Evolutionary conservation across 2,888 invertebrate species (phyloP), one percentile per base, ranked within the genome.

Genomic region (Phymatocera aterrima): DNA sequence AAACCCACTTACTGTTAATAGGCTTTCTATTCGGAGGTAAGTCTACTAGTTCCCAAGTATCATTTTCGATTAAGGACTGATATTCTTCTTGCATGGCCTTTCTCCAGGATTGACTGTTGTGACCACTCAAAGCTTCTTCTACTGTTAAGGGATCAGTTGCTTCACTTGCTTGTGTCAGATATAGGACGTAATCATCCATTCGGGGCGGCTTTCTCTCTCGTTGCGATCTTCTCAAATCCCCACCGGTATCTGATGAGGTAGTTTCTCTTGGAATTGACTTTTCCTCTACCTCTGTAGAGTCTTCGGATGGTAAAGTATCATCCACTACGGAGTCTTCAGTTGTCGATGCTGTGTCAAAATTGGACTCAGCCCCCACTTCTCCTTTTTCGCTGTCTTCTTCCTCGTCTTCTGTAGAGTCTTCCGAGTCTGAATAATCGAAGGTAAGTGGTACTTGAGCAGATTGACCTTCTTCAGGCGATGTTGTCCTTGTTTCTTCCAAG

Each of bases 141-240:
- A 18, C 64, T 18, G 64, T 34, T 18, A 37, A 64, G 18, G 64
- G 40, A 64, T 64, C 64, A 34, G n/a, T 5, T 64, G 64, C 34
- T 64, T 64, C n/a, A 64, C 18, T 37, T 18, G 64, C 37, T 64
- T 64, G 64, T 37, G 64, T 37, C 18, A 64, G 37, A n/a, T 64
- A 64, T 64, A 64, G 37, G 34, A 64, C 37, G 3, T 64, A 64
- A 8, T 64, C 64, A 34, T 64, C 64, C 34, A 64, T 64, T 64
- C 18, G 37, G 4, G 64, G 64, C 34, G 64, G 64, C 34, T 64
- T 64, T 64, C 64, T 15, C 18, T 64, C 37, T 64, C 37, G 64
- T 37, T 64, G 64, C 3, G 37, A 34, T 37, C 64, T 64, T 37
- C 37, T 34, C 64, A 64, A 64, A n/a, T 64, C 64, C 64, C 64